These are phyloP conservation scores for Pseudomyrmex sp. DNA, from an alignment of 1,140 invertebrate genomes.

Conservation along the genomic window DNA sequence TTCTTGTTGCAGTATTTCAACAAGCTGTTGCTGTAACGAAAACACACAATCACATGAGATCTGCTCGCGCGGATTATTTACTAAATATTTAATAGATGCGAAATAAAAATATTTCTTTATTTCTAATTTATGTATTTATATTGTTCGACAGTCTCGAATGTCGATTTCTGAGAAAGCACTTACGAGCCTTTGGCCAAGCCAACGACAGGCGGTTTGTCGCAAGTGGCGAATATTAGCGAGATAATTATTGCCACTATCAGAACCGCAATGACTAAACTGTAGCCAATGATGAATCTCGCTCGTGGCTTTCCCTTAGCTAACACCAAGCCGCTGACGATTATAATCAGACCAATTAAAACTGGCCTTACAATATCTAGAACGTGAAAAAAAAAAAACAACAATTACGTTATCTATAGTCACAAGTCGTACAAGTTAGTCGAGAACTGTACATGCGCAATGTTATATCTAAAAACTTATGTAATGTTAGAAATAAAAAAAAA, in stretches of 20 bases:
- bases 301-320: slow-evolving; percentile 87
- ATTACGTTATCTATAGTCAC: too few relatives aligned
- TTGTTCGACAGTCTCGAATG: not conserved
- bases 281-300: slow-evolving; percentile 85
- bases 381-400: not conserved
- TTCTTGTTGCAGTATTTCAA: slow-evolving; percentile 87
- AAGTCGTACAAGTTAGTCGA: not conserved
- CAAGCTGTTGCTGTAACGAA: slow-evolving; percentile 69
- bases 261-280: slow-evolving; percentile 86
- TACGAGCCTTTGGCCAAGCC: slow-evolving; percentile 79
- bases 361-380: slow-evolving; percentile 86
- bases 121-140: not conserved
- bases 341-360: slow-evolving; percentile 86
- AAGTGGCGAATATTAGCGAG: slow-evolving; percentile 87
- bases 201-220: slow-evolving; percentile 84
- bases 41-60: not conserved
- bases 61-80: slow-evolving; percentile 10
- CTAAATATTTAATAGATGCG: slow-evolving; percentile 8
- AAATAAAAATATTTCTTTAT: slow-evolving; percentile 14
- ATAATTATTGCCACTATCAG: slow-evolving; percentile 85
- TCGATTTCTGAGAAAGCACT: slow-evolving; percentile 53
- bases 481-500: not conserved
- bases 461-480: not conserved
- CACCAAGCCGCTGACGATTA: slow-evolving; percentile 87
- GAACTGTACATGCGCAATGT: not conserved